Base-by-base conservation (phyloP, 2,888 invertebrate species). In the Ormyrus rosae region DNA sequence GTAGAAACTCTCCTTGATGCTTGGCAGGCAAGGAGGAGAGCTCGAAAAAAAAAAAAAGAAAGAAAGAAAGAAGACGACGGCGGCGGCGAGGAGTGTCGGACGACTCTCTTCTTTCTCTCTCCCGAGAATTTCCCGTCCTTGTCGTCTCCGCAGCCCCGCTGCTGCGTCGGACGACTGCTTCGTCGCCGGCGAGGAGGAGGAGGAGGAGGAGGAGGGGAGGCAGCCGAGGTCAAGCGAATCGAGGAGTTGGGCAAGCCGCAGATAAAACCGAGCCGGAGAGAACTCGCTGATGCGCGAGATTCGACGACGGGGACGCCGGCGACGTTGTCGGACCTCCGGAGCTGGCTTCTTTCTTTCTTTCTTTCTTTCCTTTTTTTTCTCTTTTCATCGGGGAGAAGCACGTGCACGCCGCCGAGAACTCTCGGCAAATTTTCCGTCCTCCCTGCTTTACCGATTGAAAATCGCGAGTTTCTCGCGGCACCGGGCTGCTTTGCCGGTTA, bases 211-310 rank as follows among this genome's bases (percentile, higher is more conserved):
- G 19, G 63, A 9, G 50, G 63, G 53, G 65, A 34, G 51, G 34
- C 34, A 46, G 64, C 9, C 75, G 75, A 80, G 78, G 80, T 80
- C 74, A 75, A 64, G 73, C 78, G 69, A 72, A 61, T 73, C 72
- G 78, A 73, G 67, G 73, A 78, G 78, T 78, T 71, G 71, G 51
- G 60, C 65, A 78, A 78, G 78, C 50, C 64, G 58, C 51, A 69
- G 60, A 68, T 58, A 74, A 64, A 61, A 34, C 34, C 55, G 58
- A 48, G 13, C 58, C 11, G 51, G n/a, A 45, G 63, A 5, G 7
- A 34, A 34, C 34, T 53, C 68, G 53, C 53, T 51, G 19, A 8
- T 45, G 19, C 63, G 11, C 9, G 51, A 51, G 11, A 46, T 53
- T 46, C 53, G 67, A 19, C 34, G 34, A 34, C 34, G 34, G 34